Evolutionary conservation across 2,888 invertebrate genomes (phyloP).

Genomic region (Dorcus hopei): DNA sequence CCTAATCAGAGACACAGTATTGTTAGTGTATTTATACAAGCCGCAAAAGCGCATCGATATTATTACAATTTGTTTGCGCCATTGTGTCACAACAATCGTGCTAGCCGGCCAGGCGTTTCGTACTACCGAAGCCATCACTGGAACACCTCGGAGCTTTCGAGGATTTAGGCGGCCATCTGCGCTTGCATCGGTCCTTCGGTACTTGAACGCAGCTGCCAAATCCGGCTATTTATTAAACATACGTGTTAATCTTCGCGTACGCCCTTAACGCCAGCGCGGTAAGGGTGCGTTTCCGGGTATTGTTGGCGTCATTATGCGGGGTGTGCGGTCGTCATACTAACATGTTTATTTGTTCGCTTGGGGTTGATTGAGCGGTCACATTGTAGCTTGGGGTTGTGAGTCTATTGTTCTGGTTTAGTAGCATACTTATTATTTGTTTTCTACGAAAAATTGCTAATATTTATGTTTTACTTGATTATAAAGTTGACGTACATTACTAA

Average conservation of each 20-base stretch:
- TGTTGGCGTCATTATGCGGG: constrained; percentile 40
- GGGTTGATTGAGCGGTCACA: constrained; percentile 46
- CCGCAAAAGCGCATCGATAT: constrained; percentile 52
- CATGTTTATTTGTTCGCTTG: constrained; percentile 47
- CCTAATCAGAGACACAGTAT: constrained; percentile 17
- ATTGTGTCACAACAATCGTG: constrained; percentile 49
- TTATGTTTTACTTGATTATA: no score
- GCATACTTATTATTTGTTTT: no score
- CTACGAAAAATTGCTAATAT: no score
- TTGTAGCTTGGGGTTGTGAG: constrained; percentile 8
- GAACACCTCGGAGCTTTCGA: neutral
- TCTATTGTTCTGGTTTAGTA: no score
- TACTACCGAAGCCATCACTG: no score
- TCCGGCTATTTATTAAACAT: constrained; percentile 53
- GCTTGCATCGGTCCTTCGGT: constrained; percentile 28
- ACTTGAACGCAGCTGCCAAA: constrained; percentile 48
- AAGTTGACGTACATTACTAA: no score
- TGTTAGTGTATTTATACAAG: constrained; percentile 32
- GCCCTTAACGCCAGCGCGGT: neutral
- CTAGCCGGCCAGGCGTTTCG: constrained; percentile 26
- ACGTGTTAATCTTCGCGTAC: constrained; percentile 49
- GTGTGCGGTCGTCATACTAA: constrained; percentile 38
- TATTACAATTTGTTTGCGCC: constrained; percentile 51
- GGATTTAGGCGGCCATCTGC: constrained; percentile 4
- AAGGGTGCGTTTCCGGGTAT: constrained; percentile 15